A percentile compares a stretch with the other conserved stretches of the same genome.
These are phyloP conservation scores for Mus spretus DNA, from an alignment of 2,797 vertebrate genomes.

Conservation along the genomic window DNA sequence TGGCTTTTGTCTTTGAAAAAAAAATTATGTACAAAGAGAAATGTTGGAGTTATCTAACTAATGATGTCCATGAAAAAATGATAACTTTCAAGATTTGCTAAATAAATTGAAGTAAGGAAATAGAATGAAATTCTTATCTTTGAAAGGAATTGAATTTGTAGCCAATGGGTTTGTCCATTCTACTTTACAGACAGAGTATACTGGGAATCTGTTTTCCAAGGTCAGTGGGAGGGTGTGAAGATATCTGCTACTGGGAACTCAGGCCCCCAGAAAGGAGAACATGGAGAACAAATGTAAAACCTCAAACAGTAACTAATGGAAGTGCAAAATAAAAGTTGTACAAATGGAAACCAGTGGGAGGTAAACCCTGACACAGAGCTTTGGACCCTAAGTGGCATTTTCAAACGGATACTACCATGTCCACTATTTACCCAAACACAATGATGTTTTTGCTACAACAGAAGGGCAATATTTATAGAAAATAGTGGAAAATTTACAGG, in stretches of 20 bases:
- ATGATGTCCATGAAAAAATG: conserved; percentile 23
- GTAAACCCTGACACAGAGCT: conserved; percentile 30
- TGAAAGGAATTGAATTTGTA: background rate
- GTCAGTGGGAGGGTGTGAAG: background rate
- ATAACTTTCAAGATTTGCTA: background rate
- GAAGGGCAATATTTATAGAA: conserved; percentile 75
- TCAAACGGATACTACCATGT: conserved; percentile 32
- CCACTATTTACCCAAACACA: conserved; percentile 66
- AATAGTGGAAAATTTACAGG: conserved; percentile 75
- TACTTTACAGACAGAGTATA: background rate
- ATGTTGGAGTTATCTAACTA: background rate
- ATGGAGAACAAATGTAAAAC: background rate
- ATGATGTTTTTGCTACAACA: conserved; percentile 62
- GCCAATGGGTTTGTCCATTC: background rate
- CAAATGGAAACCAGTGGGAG: conserved; percentile 20
- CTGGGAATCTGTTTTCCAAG: background rate
- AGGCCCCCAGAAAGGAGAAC: background rate
- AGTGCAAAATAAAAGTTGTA: background rate
- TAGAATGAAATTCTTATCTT: background rate
- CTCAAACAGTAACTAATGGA: background rate
- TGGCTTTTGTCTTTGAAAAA: conserved; percentile 29
- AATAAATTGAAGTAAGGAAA: background rate
- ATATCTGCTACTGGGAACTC: background rate
- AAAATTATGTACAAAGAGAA: conserved; percentile 40
- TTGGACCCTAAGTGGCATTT: background rate